These are phyloP conservation scores for Drosophila ustulata DNA, from an alignment of 2,888 invertebrate species.

Conservation along the genomic window DNA sequence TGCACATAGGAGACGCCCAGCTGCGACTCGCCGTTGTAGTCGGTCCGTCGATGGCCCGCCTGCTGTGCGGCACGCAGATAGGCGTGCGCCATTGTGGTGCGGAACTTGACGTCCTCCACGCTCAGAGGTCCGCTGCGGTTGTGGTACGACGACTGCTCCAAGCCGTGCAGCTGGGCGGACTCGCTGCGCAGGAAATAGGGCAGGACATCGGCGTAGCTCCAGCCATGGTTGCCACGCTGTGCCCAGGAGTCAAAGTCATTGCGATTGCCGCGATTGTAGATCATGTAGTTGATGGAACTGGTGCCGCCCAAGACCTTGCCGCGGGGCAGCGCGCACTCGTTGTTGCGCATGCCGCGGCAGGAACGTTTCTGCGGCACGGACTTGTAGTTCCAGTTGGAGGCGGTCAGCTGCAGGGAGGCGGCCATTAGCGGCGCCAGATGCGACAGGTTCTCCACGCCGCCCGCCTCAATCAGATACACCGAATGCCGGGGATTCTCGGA, in stretches of 20 bases:
- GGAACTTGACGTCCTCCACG: conserved; percentile 87
- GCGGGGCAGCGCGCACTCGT: conserved; percentile 85
- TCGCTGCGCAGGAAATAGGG: conserved; percentile 88
- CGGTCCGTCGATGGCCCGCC: conserved; percentile 89
- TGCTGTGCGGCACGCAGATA: conserved; percentile 88
- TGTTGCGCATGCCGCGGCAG: conserved; percentile 86
- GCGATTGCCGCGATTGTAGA: conserved; percentile 91
- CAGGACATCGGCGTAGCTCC: conserved; percentile 89
- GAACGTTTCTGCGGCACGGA: conserved; percentile 88
- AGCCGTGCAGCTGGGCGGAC: conserved; percentile 82
- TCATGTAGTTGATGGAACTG: conserved; percentile 88
- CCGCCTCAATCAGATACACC: conserved; percentile 86
- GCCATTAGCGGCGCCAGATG: conserved; percentile 82
- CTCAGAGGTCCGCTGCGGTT: conserved; percentile 87
- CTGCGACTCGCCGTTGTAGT: conserved; percentile 89
- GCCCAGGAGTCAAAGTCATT: conserved; percentile 90
- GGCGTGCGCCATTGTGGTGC: conserved; percentile 86
- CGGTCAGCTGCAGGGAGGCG: conserved; percentile 82
- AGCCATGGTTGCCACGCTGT: conserved; percentile 89
- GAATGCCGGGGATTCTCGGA: conserved; percentile 85
- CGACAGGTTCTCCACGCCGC: conserved; percentile 84
- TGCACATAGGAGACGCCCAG: conserved; percentile 89
- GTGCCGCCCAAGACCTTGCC: conserved; percentile 88
- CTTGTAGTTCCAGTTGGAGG: conserved; percentile 90
- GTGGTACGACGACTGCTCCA: conserved; percentile 86